Conservation (phyloP, 2,888 invertebrate species). For the Desoria tigrina region DNA sequence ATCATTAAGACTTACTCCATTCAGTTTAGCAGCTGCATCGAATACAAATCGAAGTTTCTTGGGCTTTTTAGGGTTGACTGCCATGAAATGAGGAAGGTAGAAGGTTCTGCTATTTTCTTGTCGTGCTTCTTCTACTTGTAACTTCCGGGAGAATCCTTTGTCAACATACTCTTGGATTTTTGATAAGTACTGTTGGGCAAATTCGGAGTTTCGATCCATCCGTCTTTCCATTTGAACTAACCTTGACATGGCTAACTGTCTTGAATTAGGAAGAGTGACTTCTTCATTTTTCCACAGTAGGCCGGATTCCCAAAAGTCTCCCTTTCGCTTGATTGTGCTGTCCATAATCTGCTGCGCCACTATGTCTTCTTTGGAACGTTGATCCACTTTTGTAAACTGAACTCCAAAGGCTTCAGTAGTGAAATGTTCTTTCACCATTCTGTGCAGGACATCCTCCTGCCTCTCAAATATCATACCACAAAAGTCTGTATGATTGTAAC, state of each 20-base stretch:
- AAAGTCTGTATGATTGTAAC: no score
- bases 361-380: no score
- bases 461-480: no score
- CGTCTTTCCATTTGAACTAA: slow-evolving; percentile 20
- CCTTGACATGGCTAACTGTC: slow-evolving; percentile 16
- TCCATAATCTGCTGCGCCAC: background rate
- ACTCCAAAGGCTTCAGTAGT: background rate
- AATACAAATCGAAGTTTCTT: slow-evolving; percentile 45
- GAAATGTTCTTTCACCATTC: no score
- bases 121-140: slow-evolving; percentile 3
- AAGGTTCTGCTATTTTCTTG: slow-evolving; percentile 6
- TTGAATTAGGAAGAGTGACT: no score
- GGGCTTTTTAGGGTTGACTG: slow-evolving; percentile 39
- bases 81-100: slow-evolving; percentile 46
- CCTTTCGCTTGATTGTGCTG: background rate
- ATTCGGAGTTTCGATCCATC: slow-evolving; percentile 24
- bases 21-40: slow-evolving; percentile 32
- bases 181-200: no score
- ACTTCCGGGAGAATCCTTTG: slow-evolving; percentile 16
- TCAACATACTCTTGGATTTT: no score
- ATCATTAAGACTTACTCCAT: slow-evolving; percentile 24
- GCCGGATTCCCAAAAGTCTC: no score
- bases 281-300: no score
- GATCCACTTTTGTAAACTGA: background rate
- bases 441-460: no score